Evolutionary conservation across 2,113 vertebrate species (phyloP).

Genomic region (Oenanthe melanoleuca): DNA sequence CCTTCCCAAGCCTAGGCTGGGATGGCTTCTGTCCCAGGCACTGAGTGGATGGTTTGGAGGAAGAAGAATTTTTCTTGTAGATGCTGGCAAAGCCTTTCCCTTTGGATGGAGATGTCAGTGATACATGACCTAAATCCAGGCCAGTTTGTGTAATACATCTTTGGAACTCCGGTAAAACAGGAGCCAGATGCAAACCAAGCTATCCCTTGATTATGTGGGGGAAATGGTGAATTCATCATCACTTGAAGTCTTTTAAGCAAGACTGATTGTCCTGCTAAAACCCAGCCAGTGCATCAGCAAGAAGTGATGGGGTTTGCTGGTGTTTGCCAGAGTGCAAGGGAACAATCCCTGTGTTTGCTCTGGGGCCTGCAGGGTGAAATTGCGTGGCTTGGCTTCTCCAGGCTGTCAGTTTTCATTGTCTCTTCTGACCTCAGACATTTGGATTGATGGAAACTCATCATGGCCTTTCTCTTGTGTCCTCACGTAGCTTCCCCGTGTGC

Average conservation of each 20-base stretch:
- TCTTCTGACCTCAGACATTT: neutral
- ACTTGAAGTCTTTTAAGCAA: slow-evolving; percentile 50
- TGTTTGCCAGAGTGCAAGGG: neutral
- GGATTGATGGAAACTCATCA: slow-evolving; percentile 32
- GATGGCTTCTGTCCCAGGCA: neutral
- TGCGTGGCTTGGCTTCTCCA: neutral
- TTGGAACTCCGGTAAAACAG: neutral
- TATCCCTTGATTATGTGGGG: slow-evolving; percentile 20
- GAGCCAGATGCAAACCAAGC: slow-evolving; percentile 58
- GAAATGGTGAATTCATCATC: slow-evolving; percentile 55
- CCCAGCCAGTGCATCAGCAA: neutral
- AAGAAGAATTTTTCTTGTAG: neutral
- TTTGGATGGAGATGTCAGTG: slow-evolving; percentile 30
- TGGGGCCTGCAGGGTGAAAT: neutral
- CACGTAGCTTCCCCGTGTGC: neutral
- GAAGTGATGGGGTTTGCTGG: neutral
- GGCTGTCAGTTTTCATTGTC: slow-evolving; percentile 22
- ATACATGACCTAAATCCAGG: slow-evolving; percentile 21
- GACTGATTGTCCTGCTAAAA: slow-evolving; percentile 24
- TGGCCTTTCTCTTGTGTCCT: neutral
- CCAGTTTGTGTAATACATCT: slow-evolving; percentile 18
- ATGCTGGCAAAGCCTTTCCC: neutral
- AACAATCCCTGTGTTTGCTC: neutral
- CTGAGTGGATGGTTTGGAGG: neutral
- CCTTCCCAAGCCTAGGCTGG: neutral